Conservation (phyloP, 2,888 invertebrate genomes). For the Bombylius major region DNA sequence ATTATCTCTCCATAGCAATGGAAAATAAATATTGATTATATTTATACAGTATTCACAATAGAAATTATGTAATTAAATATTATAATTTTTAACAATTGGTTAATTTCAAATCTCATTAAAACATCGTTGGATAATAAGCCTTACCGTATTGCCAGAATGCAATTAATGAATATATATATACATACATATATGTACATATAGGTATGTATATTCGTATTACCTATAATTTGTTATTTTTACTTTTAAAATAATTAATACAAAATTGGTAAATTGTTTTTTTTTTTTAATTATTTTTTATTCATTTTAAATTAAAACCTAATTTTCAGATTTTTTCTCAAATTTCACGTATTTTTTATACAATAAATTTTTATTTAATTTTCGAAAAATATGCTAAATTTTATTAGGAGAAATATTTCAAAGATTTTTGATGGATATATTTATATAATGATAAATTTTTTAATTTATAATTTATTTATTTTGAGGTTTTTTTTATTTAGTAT, state of each 20-base stretch:
- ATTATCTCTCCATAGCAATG: too few species aligned
- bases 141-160: conserved; percentile 12
- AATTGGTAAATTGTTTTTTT: background rate
- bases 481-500: background rate
- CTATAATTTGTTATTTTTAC: too few species aligned
- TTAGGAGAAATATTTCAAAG: background rate
- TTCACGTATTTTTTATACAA: background rate
- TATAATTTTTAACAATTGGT: background rate
- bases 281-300: background rate
- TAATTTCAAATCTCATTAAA: conserved; percentile 1
- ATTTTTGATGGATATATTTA: too few species aligned
- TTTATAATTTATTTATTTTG: conserved; percentile 8
- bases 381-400: background rate
- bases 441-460: background rate
- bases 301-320: background rate
- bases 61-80: background rate
- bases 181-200: background rate
- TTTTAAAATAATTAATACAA: too few species aligned
- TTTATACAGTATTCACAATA: too few species aligned
- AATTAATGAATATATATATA: conserved; percentile 2
- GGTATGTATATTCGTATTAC: too few species aligned
- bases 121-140: conserved; percentile 7
- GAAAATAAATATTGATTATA: too few species aligned
- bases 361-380: background rate
- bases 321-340: background rate